phyloP scores from a whole-genome alignment of 2,888 invertebrate species.

The Gryllus longicercus region DNA sequence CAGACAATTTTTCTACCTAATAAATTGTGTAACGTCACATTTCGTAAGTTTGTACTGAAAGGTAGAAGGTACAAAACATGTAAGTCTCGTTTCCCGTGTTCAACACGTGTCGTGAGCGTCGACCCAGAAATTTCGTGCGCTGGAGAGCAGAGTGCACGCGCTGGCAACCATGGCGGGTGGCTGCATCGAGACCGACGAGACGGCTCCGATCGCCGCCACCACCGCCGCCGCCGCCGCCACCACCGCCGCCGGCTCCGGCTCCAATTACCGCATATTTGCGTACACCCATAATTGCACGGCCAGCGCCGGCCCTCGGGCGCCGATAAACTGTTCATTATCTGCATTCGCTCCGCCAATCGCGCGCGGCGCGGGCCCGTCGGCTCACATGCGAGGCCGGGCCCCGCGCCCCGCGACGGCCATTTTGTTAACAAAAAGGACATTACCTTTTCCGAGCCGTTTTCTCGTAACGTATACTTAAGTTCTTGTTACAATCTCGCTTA shows the following conservation, averaged over 20 bases:
- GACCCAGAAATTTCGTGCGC: no score
- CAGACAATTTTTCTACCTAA: no score
- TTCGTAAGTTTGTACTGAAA: no score
- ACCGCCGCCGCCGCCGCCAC: neutral
- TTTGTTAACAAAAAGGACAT: neutral
- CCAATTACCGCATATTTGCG: slow-evolving; percentile 17
- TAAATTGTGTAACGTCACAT: no score
- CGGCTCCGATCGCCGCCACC: neutral
- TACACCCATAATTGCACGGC: neutral
- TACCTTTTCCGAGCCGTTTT: neutral
- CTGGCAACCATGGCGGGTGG: no score
- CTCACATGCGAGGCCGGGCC: neutral
- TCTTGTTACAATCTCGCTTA: neutral
- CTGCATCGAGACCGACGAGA: no score
- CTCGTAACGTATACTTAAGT: neutral
- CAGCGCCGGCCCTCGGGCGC: neutral
- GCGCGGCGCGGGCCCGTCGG: neutral
- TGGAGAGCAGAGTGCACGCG: no score
- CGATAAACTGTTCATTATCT: slow-evolving; percentile 17
- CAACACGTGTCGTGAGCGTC: no score
- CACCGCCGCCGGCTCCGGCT: neutral
- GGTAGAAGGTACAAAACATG: no score
- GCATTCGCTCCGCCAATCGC: slow-evolving; percentile 7
- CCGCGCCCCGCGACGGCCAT: neutral
- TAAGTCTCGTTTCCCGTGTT: no score